Evolutionary conservation across 2,888 invertebrate species (phyloP).

Genomic region (Hypomecis atomaria): DNA sequence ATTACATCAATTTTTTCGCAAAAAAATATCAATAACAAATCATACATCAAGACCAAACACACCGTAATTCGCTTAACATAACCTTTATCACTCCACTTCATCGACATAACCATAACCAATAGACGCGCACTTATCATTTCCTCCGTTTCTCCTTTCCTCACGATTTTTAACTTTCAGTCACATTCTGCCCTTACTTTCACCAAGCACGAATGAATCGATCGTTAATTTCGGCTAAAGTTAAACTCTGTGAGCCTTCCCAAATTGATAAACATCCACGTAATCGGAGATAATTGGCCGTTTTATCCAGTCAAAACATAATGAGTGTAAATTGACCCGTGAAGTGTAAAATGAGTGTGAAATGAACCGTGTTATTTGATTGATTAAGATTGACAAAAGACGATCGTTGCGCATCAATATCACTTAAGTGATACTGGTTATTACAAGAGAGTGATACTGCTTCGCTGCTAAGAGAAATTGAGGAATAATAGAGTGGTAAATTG

Average conservation of each 20-base stretch:
- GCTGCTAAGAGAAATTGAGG: constrained; percentile 2
- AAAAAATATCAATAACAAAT: not conserved
- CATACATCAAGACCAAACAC: not conserved
- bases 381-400: constrained; percentile 35
- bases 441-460: not conserved
- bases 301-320: constrained; percentile 16
- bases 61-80: not conserved
- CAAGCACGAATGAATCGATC: constrained; percentile 26
- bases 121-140: constrained; percentile 12
- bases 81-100: constrained; percentile 1
- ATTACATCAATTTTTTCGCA: not conserved
- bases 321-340: constrained; percentile 23
- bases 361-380: constrained; percentile 37
- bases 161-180: constrained; percentile 33
- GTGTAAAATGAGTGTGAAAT: constrained; percentile 30
- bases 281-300: constrained; percentile 30
- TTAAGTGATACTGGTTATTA: constrained; percentile 14
- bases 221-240: constrained; percentile 28
- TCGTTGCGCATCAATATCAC: constrained; percentile 25
- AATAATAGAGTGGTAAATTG: constrained; percentile 5
- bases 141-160: constrained; percentile 33
- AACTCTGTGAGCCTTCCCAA: constrained; percentile 31
- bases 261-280: constrained; percentile 33
- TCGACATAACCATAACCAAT: constrained; percentile 3
- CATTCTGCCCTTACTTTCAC: constrained; percentile 33